Evolutionary conservation across 2,797 vertebrate species (phyloP).

Genomic region (Sebastes hubbsi): DNA sequence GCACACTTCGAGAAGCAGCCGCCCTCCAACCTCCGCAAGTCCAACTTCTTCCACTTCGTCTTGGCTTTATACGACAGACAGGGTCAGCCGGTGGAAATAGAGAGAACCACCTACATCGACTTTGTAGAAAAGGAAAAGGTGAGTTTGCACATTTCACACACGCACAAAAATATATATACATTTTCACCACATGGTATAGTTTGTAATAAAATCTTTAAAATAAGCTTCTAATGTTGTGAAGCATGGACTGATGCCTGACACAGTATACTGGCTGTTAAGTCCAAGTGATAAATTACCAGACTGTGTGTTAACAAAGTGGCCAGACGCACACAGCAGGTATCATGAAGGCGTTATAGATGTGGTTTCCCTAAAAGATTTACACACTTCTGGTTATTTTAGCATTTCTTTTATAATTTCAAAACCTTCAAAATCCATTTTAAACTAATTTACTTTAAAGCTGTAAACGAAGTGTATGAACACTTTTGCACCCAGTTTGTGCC

Average conservation of each 20-base stretch:
- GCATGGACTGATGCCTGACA: constrained; percentile 10
- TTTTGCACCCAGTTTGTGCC: neutral
- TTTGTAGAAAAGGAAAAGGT: constrained; percentile 99
- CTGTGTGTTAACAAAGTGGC: constrained; percentile 43
- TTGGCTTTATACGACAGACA: constrained; percentile 98
- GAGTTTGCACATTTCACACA: constrained; percentile 63
- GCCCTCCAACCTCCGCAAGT: constrained; percentile 98
- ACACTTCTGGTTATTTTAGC: neutral
- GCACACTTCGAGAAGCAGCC: constrained; percentile 99
- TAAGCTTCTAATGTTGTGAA: neutral
- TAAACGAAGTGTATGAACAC: constrained; percentile 1
- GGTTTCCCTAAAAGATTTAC: constrained; percentile 27
- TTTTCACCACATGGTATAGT: neutral
- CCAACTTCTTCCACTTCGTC: constrained; percentile 99
- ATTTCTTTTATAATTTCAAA: constrained; percentile 8
- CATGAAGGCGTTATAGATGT: constrained; percentile 22
- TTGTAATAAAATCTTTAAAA: neutral
- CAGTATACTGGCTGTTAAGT: constrained; percentile 19
- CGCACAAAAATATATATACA: neutral
- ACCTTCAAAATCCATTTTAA: neutral
- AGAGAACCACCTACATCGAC: constrained; percentile 95
- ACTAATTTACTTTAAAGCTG: neutral
- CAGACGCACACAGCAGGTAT: constrained; percentile 58
- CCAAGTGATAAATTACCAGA: constrained; percentile 55
- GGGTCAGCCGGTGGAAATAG: constrained; percentile 98